Evolutionary conservation across 2,113 vertebrate genomes (phyloP).

Genomic region (Aphyosemion australe): DNA sequence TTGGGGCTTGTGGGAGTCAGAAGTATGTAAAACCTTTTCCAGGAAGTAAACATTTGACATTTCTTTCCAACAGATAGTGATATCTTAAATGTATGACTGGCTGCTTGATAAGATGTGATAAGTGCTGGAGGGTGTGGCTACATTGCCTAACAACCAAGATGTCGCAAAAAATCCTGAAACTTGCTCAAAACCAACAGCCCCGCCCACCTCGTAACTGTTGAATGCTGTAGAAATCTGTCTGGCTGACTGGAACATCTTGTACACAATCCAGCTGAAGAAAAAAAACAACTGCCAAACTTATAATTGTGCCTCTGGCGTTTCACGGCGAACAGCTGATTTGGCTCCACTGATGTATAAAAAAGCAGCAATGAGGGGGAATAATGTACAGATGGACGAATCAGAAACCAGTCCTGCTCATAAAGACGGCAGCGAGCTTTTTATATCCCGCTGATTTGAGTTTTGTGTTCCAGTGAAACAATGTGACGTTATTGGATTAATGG

Average conservation of each 20-base stretch:
- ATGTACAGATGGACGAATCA: slow-evolving; percentile 27
- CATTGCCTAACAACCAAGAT: slow-evolving; percentile 21
- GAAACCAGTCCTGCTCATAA: slow-evolving; percentile 9
- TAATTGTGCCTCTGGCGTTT: slow-evolving; percentile 33
- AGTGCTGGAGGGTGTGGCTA: slow-evolving; percentile 26
- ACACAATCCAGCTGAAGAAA: slow-evolving; percentile 28
- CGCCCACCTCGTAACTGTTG: slow-evolving; percentile 14
- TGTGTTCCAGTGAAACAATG: slow-evolving; percentile 11
- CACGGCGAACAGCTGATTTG: slow-evolving; percentile 4
- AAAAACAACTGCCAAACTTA: slow-evolving; percentile 22
- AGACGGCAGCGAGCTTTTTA: neutral
- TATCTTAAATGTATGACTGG: neutral
- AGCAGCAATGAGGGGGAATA: slow-evolving; percentile 2
- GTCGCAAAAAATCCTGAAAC: slow-evolving; percentile 28
- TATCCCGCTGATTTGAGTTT: neutral
- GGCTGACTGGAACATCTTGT: slow-evolving; percentile 40
- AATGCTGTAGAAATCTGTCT: neutral
- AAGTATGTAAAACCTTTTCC: neutral
- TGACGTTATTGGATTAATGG: slow-evolving; percentile 49
- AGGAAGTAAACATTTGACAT: neutral
- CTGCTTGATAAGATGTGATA: neutral
- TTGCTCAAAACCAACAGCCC: slow-evolving; percentile 1
- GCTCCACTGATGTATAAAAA: slow-evolving; percentile 10
- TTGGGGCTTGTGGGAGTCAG: neutral
- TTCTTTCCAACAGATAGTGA: neutral